Conservation (phyloP, 2,888 invertebrate genomes). For the Tenthredo livida region DNA sequence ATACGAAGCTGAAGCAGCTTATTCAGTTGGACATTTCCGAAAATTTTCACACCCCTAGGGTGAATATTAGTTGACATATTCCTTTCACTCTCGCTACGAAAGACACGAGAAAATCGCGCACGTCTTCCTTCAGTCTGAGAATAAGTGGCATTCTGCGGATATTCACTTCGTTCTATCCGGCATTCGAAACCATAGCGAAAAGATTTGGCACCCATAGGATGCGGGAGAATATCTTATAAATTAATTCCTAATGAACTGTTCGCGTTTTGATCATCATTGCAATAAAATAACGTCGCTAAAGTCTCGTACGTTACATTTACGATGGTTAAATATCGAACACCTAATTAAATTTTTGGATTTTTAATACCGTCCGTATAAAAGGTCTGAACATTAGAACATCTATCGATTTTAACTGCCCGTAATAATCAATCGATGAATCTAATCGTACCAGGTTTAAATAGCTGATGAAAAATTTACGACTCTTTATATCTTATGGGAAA, state of each 20-base stretch:
- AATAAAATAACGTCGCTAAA: not conserved
- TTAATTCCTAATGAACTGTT: not conserved
- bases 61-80: slow-evolving; percentile 27
- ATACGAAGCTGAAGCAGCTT: not conserved
- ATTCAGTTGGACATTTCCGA: slow-evolving; percentile 24
- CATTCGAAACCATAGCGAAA: not conserved
- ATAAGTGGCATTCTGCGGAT: not conserved
- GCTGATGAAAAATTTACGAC: not conserved
- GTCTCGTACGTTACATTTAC: not conserved
- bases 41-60: slow-evolving; percentile 5
- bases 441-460: not conserved
- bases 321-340: not conserved
- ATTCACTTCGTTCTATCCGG: not conserved
- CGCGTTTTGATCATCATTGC: not conserved
- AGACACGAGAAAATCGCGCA: not conserved
- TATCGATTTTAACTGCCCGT: not conserved
- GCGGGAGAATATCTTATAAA: not conserved
- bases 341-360: not conserved
- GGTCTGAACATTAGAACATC: not conserved
- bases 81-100: not conserved
- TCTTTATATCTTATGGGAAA: not conserved
- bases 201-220: not conserved
- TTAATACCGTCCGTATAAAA: not conserved
- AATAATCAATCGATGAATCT: not conserved
- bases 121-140: not conserved